These are phyloP conservation scores for Naso thynnoides DNA, from an alignment of 2,797 vertebrate genomes.

Conservation along the genomic window DNA sequence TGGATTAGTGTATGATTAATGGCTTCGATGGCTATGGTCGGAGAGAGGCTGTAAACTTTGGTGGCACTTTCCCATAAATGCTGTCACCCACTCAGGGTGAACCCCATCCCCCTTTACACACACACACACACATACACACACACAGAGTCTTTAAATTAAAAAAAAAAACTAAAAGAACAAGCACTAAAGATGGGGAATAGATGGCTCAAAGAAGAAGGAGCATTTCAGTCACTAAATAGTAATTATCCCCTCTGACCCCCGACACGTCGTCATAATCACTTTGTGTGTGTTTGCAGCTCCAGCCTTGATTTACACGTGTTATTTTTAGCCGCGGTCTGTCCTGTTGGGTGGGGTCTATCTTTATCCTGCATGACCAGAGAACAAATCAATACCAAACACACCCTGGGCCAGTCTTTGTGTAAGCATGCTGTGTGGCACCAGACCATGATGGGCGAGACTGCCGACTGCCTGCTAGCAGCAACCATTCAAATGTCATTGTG, in stretches of 20 bases:
- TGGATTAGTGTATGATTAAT: slow-evolving; percentile 74
- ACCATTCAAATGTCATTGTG: not conserved
- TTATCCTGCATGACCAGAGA: slow-evolving; percentile 74
- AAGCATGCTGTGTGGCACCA: slow-evolving; percentile 50
- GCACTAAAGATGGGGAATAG: slow-evolving; percentile 23
- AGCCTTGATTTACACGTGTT: slow-evolving; percentile 67
- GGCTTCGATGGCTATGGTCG: slow-evolving; percentile 58
- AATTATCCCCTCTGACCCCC: slow-evolving; percentile 51
- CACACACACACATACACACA: not conserved
- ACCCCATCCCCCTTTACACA: not conserved
- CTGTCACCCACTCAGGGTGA: slow-evolving; percentile 31
- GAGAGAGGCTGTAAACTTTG: slow-evolving; percentile 58
- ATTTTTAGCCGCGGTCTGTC: slow-evolving; percentile 66
- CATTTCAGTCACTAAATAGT: slow-evolving; percentile 37
- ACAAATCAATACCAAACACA: slow-evolving; percentile 76
- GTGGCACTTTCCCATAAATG: slow-evolving; percentile 52
- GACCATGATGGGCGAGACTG: slow-evolving; percentile 24
- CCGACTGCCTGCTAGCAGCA: not conserved
- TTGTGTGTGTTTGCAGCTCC: slow-evolving; percentile 31
- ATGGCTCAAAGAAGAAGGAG: slow-evolving; percentile 29
- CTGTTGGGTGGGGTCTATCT: slow-evolving; percentile 73
- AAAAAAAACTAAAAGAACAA: slow-evolving; percentile 18
- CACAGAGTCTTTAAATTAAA: slow-evolving; percentile 32
- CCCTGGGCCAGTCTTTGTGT: slow-evolving; percentile 68
- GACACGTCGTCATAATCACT: slow-evolving; percentile 35